These are phyloP conservation scores for Epinotia brunnichana DNA, from an alignment of 2,888 invertebrate genomes.

Conservation along the genomic window DNA sequence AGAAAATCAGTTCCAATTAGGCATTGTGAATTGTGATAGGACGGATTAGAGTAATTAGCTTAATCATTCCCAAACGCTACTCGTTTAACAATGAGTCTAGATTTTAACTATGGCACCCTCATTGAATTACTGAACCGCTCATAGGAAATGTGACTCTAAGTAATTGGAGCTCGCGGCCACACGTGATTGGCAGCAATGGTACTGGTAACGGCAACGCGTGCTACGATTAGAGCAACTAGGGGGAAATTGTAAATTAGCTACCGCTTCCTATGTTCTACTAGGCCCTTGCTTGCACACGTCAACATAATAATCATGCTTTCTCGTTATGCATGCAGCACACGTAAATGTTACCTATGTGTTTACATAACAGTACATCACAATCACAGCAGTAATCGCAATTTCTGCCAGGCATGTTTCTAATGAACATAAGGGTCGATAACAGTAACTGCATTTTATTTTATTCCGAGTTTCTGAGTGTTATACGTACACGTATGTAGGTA, in stretches of 20 bases:
- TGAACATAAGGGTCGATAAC: slow-evolving; percentile 12
- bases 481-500: not conserved
- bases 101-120: slow-evolving; percentile 27
- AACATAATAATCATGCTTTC: slow-evolving; percentile 48
- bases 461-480: not conserved
- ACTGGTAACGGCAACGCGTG: slow-evolving; percentile 52
- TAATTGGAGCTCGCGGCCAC: slow-evolving; percentile 46
- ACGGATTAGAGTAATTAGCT: slow-evolving; percentile 31
- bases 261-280: slow-evolving; percentile 51
- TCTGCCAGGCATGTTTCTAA: slow-evolving; percentile 19
- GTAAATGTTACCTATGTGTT: slow-evolving; percentile 26
- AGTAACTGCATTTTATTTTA: not conserved
- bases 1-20: slow-evolving; percentile 30
- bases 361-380: slow-evolving; percentile 17
- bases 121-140: slow-evolving; percentile 12
- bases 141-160: slow-evolving; percentile 27
- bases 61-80: slow-evolving; percentile 33
- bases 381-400: slow-evolving; percentile 24
- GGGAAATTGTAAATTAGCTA: slow-evolving; percentile 50
- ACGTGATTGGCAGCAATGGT: slow-evolving; percentile 51
- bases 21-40: slow-evolving; percentile 37
- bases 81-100: slow-evolving; percentile 33
- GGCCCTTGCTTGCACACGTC: slow-evolving; percentile 46
- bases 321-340: slow-evolving; percentile 38
- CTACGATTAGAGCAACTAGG: slow-evolving; percentile 51